These are phyloP conservation scores for Oxytorus armatus DNA, from an alignment of 2,888 invertebrate genomes.

Conservation along the genomic window DNA sequence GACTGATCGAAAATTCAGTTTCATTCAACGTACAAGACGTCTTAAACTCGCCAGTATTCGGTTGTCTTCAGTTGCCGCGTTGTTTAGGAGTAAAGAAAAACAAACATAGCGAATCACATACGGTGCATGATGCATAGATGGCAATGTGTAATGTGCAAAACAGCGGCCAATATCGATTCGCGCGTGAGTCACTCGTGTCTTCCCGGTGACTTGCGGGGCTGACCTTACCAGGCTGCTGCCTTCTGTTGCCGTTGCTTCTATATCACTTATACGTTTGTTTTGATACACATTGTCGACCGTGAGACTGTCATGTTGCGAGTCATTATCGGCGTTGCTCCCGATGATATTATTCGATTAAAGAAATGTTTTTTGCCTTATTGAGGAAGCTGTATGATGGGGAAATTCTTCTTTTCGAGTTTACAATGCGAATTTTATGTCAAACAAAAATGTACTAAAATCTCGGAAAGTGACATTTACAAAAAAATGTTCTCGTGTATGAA, in stretches of 20 bases:
- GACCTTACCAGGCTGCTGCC: constrained; percentile 68
- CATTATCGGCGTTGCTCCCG: constrained; percentile 10
- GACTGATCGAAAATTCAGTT: not conserved
- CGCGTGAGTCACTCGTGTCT: constrained; percentile 65
- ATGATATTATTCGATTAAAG: constrained; percentile 20
- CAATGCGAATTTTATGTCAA: too few relatives aligned
- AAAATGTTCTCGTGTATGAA: too few relatives aligned
- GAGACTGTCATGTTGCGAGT: constrained; percentile 29
- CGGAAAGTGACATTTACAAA: too few relatives aligned
- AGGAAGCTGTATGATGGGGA: too few relatives aligned
- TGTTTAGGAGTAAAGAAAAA: not conserved
- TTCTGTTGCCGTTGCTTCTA: constrained; percentile 20
- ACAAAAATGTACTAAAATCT: too few relatives aligned
- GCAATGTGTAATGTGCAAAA: constrained; percentile 43
- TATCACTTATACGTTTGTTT: constrained; percentile 20
- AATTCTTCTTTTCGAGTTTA: too few relatives aligned
- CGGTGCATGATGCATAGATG: constrained; percentile 36
- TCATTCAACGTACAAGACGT: not conserved
- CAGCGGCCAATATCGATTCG: constrained; percentile 66
- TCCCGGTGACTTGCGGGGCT: constrained; percentile 67
- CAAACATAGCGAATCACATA: constrained; percentile 3
- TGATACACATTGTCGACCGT: constrained; percentile 41
- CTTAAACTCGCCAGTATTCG: not conserved
- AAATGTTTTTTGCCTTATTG: too few relatives aligned
- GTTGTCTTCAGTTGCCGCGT: too few relatives aligned